A percentile compares a stretch with the other conserved stretches of the same genome.
These are phyloP conservation scores for Intellagama lesueurii DNA, from an alignment of 2,797 vertebrate genomes.

Conservation along the genomic window DNA sequence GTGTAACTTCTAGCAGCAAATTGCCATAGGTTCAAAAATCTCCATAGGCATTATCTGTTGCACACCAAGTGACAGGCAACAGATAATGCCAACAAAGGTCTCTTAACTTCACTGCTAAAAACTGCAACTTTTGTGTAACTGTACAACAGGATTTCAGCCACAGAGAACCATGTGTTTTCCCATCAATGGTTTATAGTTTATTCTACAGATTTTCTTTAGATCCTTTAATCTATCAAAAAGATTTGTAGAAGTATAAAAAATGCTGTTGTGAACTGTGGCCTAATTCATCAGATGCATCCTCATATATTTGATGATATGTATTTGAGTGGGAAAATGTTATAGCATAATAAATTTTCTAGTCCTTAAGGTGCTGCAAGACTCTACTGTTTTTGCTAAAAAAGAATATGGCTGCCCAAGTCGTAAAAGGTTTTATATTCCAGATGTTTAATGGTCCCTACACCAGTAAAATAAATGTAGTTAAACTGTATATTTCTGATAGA, in stretches of 20 bases:
- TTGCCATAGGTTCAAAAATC: too few species aligned
- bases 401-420: background rate
- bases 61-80: too few species aligned
- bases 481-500: background rate
- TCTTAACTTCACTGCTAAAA: too few species aligned
- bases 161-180: background rate
- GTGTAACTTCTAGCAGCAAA: too few species aligned
- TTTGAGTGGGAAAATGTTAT: background rate
- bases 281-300: background rate
- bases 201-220: background rate
- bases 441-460: background rate
- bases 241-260: background rate
- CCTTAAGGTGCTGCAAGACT: background rate
- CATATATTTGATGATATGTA: background rate
- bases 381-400: background rate
- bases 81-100: too few species aligned
- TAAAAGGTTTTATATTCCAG: background rate
- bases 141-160: too few species aligned
- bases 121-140: too few species aligned
- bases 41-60: too few species aligned
- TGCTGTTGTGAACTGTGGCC: background rate
- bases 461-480: background rate
- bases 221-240: background rate
- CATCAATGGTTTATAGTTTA: background rate
- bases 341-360: background rate